Evolutionary conservation across 1,140 invertebrate species (phyloP), one percentile per base, ranked within the genome.

Genomic region (Thalassaphorura encarpata): DNA sequence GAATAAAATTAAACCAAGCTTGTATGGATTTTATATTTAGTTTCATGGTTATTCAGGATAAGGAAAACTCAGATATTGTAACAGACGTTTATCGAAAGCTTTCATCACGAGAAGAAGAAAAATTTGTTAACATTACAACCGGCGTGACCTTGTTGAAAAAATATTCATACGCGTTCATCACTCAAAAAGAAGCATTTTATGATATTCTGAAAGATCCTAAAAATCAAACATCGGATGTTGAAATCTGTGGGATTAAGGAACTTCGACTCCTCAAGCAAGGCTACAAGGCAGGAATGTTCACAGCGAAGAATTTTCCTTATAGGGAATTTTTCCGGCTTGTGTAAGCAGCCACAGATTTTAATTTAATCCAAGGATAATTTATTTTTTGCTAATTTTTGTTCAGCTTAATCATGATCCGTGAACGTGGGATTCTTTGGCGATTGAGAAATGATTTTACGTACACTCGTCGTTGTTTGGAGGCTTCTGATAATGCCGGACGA

Each of bases 181-280:
- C 56, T 27, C 24, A 53, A 1, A 43, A 47, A 19, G 54, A 58
- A 42, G 40, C 45, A 26, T 50, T 60, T 23, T 59, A 60, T 24
- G 56, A 63, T 27, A 28, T 42, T 1, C 40, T 58, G 2, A 47
- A 41, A 26, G 6, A 3, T 2, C 46, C 0, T 3, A 18, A 4
- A 16, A 40, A 49, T 18, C 26, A 47, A 5, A 36, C 23, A 11
- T 6, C 49, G 11, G 33, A 36, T 36, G 33, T 19, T 11, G 42
- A 52, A 31, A 58, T 65, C 36, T 65, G 63, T 29, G 24, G 16
- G 2, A 41, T 62, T 2, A 58, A 53, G 19, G 60, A 65, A 42
- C 2, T 65, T 16, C 40, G 13, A 2, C 27, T 65, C 19, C 41
- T 65, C 13, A 51, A 54, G n/a, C 54, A 57, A 15, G 33, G 57